A percentile compares a stretch with the other conserved stretches of the same genome.
These are phyloP conservation scores for Athalia circularis DNA, from an alignment of 2,888 invertebrate genomes.

Conservation along the genomic window DNA sequence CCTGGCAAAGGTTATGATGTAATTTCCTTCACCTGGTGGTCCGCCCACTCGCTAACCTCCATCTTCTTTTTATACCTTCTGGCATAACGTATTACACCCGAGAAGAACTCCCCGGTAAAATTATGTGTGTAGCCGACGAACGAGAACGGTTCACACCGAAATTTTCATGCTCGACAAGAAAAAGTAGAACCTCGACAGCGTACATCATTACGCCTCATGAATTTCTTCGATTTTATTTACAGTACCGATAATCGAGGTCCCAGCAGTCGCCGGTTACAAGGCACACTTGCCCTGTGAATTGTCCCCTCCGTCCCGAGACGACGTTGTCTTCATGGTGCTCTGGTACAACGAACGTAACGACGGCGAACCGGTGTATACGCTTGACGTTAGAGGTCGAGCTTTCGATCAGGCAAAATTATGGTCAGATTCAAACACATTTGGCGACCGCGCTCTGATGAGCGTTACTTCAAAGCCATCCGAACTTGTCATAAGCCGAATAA, in stretches of 20 bases:
- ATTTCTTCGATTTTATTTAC: slow-evolving; percentile 56
- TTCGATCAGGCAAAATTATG: slow-evolving; percentile 73
- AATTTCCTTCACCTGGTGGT: neutral
- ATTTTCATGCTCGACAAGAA: neutral
- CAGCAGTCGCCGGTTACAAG: slow-evolving; percentile 88
- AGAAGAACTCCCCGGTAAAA: too few species aligned
- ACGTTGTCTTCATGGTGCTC: slow-evolving; percentile 91
- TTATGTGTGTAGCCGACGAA: too few species aligned
- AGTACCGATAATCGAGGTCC: slow-evolving; percentile 82
- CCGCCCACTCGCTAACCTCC: too few species aligned
- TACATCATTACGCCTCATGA: neutral
- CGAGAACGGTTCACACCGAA: neutral
- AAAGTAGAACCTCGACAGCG: neutral
- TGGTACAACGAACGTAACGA: slow-evolving; percentile 89
- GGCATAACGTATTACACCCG: too few species aligned
- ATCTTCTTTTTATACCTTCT: too few species aligned
- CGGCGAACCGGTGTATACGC: slow-evolving; percentile 90
- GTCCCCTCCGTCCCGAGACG: slow-evolving; percentile 85
- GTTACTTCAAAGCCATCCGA: slow-evolving; percentile 70
- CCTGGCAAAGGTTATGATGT: neutral
- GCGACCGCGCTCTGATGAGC: slow-evolving; percentile 73
- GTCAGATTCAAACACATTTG: slow-evolving; percentile 74
- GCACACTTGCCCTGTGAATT: slow-evolving; percentile 92
- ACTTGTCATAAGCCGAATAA: slow-evolving; percentile 72
- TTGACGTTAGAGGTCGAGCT: slow-evolving; percentile 73